phyloP scores from a whole-genome alignment of 2,888 invertebrate genomes.

The Eupithecia dodoneata region DNA sequence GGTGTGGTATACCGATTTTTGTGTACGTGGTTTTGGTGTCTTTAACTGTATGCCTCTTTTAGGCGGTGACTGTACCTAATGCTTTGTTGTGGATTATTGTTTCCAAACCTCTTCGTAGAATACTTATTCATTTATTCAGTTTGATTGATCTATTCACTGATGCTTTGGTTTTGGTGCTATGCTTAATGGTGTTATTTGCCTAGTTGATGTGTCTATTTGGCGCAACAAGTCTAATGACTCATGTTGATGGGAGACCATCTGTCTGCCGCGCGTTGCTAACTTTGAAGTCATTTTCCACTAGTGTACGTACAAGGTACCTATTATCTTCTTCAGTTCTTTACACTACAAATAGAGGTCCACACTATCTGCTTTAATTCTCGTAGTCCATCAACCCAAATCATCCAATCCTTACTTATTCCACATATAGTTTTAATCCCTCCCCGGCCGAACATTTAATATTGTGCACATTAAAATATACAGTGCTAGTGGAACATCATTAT shows the following conservation, averaged over 20 bases:
- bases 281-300: neutral
- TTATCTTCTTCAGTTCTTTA: too few species aligned
- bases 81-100: constrained; percentile 42
- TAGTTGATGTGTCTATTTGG: constrained; percentile 33
- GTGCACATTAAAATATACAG: too few species aligned
- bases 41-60: neutral
- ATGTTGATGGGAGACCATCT: constrained; percentile 14
- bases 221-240: constrained; percentile 33
- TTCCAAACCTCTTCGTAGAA: constrained; percentile 47
- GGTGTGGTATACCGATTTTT: neutral
- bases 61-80: neutral
- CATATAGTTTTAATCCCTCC: too few species aligned
- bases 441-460: too few species aligned
- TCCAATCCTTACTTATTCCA: too few species aligned
- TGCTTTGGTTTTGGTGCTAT: neutral
- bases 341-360: too few species aligned
- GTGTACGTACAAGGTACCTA: too few species aligned
- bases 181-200: constrained; percentile 22
- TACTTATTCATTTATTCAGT: constrained; percentile 25
- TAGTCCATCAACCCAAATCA: too few species aligned
- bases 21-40: neutral
- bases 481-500: too few species aligned
- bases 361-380: too few species aligned
- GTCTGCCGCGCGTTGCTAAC: constrained; percentile 7
- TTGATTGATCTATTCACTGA: constrained; percentile 30